Evolutionary conservation across 1,140 invertebrate species (phyloP), one percentile per base, ranked within the genome.

Genomic region (Zaprionus ghesquierei): DNA sequence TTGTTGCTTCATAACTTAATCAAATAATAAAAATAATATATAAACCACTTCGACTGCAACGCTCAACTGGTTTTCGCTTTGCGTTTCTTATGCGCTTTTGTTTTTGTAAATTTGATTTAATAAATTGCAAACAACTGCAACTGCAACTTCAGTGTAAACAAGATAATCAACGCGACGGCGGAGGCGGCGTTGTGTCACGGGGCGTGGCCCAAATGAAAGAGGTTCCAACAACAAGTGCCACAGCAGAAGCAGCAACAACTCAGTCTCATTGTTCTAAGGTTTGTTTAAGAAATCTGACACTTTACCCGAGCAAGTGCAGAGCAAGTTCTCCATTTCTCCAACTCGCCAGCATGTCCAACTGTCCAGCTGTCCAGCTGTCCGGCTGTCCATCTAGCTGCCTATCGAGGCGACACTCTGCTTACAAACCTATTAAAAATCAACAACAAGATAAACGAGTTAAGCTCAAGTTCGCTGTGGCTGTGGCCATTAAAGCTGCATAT

Each of bases 161-260:
- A 82, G 84, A 87, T 80, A 87, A 87, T 87, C 84, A 82, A 77
- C 82, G 27, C 27, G n/a, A n/a, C n/a, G n/a, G 77, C 62, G 31
- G 44, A 25, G 50, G 33, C 44, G 50, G 33, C 54, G 54, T 22
- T 31, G 35, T 55, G 65, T 81, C 27, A 54, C 15, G 54, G 54
- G 72, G 55, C 72, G 46, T 64, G 66, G 33, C 35, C 33, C 20
- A 15, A 5, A 13, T 18, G 22, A 20, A 13, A 13, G 56, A 25
- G 25, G 9, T 20, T 27, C 27, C 12, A 27, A 33, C 31, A 33
- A 4, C 31, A 33, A 33, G 22, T 9, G 27, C 5, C 8, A 12
- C 33, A 6, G 15, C 18, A 8, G 6, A 20, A 10, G 38, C 44
- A 18, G 38, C 22, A 35, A 22, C 23, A 70, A 62, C 59, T 58